Percentiles rank a stretch among this genome's conserved stretches.
These are phyloP conservation scores for Drosophila cardini DNA, from an alignment of 1,140 invertebrate genomes.

Conservation along the genomic window DNA sequence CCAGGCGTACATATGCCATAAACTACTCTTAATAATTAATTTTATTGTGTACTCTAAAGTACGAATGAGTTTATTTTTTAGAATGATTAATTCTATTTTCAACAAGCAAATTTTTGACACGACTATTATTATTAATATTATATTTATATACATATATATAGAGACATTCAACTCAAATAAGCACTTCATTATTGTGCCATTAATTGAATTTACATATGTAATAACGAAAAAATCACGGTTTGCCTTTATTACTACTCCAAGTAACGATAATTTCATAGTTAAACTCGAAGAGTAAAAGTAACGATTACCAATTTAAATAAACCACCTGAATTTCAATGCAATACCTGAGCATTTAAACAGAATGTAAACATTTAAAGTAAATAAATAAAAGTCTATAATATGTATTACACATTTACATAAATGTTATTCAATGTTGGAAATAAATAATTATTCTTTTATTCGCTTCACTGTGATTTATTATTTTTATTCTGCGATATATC, in stretches of 20 bases:
- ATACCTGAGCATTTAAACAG: conserved; percentile 66
- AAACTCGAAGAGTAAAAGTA: conserved; percentile 58
- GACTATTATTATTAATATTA: conserved; percentile 37
- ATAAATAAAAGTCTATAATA: conserved; percentile 26
- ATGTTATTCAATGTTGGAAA: conserved; percentile 76
- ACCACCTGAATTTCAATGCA: conserved; percentile 70
- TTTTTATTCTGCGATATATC: background rate
- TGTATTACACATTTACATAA: conserved; percentile 62
- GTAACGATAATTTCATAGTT: conserved; percentile 30
- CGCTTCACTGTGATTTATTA: background rate
- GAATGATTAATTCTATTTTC: conserved; percentile 77
- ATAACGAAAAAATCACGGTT: conserved; percentile 20
- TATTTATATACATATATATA: conserved; percentile 15
- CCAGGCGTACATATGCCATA: conserved; percentile 60
- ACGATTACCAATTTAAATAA: conserved; percentile 54
- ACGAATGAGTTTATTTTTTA: conserved; percentile 55
- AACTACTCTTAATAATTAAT: conserved; percentile 76
- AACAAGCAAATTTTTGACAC: conserved; percentile 61
- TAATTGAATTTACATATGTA: conserved; percentile 39
- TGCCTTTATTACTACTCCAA: conserved; percentile 46
- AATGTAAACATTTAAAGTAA: no score
- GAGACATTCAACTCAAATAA: conserved; percentile 10
- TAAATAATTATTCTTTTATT: conserved; percentile 79
- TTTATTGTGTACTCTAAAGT: conserved; percentile 73
- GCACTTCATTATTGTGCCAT: conserved; percentile 69